These are phyloP conservation scores for Semotilus atromaculatus DNA, from an alignment of 2,797 vertebrate species.

Conservation along the genomic window DNA sequence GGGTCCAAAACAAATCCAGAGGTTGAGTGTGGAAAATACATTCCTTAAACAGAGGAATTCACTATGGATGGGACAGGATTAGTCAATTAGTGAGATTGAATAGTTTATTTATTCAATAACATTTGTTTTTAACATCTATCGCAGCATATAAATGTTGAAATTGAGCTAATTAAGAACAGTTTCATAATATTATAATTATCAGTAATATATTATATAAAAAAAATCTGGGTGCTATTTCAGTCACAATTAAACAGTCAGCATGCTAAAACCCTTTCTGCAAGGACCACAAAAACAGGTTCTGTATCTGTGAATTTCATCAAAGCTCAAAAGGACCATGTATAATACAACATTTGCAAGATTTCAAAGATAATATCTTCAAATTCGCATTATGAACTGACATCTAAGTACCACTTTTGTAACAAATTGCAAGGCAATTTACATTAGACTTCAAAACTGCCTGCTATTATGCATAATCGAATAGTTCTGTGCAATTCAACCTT, in stretches of 20 bases:
- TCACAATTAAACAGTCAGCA: neutral
- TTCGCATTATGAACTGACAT: neutral
- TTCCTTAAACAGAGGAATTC: neutral
- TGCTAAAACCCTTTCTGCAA: neutral
- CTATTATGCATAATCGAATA: neutral
- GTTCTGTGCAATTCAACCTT: neutral
- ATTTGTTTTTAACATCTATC: neutral
- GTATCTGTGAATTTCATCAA: neutral
- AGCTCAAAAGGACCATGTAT: neutral
- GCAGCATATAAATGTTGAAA: neutral
- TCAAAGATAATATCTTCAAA: neutral
- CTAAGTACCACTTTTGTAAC: neutral
- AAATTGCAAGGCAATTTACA: neutral
- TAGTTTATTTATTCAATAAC: neutral
- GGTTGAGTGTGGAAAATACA: conserved; percentile 1
- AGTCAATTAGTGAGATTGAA: conserved; percentile 4
- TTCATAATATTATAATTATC: neutral
- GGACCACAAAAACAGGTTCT: neutral
- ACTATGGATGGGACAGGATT: neutral
- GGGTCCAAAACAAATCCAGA: neutral
- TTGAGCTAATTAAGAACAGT: neutral
- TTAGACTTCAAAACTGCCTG: neutral
- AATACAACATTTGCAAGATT: conserved; percentile 3
- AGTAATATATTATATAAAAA: neutral
- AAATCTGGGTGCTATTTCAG: neutral